Evolutionary conservation across 2,888 invertebrate species (phyloP).

Genomic region (Temnothorax ravouxi): DNA sequence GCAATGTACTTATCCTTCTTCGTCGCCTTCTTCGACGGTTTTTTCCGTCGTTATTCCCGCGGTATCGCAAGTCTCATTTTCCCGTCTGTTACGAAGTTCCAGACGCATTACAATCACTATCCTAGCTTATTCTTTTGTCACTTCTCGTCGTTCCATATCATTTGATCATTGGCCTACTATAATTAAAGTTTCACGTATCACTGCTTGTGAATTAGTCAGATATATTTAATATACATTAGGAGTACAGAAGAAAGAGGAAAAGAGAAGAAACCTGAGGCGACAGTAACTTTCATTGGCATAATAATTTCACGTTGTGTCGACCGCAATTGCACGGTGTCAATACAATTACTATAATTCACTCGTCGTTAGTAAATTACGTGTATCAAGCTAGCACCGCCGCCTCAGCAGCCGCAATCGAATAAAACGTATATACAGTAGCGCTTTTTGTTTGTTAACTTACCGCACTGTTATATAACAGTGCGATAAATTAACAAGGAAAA

Average conservation of each 20-base stretch:
- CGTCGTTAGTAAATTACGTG: conserved; percentile 17
- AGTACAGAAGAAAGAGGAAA: neutral
- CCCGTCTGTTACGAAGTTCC: neutral
- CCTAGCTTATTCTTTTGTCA: conserved; percentile 34
- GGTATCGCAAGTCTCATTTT: neutral
- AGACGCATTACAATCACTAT: neutral
- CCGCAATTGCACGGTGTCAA: conserved; percentile 1
- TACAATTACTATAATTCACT: conserved; percentile 34
- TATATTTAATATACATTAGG: neutral
- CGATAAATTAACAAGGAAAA: conserved; percentile 3
- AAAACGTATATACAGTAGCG: neutral
- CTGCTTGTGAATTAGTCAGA: neutral
- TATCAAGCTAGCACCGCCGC: neutral
- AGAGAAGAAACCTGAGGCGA: conserved; percentile 15
- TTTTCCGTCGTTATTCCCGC: neutral
- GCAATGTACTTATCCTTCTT: conserved; percentile 52
- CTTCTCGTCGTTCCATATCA: neutral
- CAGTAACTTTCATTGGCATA: neutral
- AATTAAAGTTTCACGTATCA: neutral
- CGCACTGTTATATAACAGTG: conserved; percentile 12
- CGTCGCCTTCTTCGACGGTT: neutral
- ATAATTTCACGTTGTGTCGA: conserved; percentile 2
- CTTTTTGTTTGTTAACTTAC: neutral
- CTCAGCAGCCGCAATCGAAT: neutral
- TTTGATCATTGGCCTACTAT: neutral